Evolutionary conservation across 2,888 invertebrate species (phyloP).

Genomic region (Brenthis ino): DNA sequence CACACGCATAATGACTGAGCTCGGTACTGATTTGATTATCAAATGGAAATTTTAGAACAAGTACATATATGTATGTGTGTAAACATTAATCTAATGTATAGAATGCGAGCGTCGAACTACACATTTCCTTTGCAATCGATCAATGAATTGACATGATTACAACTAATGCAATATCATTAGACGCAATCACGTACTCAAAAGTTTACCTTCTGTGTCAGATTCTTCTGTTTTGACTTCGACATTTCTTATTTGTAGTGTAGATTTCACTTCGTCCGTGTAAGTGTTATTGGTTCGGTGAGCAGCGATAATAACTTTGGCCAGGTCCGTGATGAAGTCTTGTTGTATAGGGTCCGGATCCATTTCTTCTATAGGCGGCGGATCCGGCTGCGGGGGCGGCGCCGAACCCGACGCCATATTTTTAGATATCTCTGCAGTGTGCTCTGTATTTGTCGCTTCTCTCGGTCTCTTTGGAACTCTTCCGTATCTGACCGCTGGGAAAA

Average conservation of each 20-base stretch:
- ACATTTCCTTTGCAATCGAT: conserved; percentile 22
- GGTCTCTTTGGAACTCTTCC: conserved; percentile 97
- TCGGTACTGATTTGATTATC: not conserved
- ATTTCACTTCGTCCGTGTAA: conserved; percentile 92
- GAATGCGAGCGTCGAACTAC: conserved; percentile 15
- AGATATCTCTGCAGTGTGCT: conserved; percentile 51
- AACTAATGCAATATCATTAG: not conserved
- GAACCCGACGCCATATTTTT: conserved; percentile 41
- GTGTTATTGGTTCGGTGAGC: conserved; percentile 95
- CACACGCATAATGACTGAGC: no score
- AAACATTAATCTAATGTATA: conserved; percentile 6
- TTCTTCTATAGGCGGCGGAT: conserved; percentile 42
- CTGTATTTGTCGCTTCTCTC: conserved; percentile 82
- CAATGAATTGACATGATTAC: conserved; percentile 23
- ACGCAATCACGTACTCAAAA: not conserved
- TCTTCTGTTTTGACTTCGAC: conserved; percentile 51
- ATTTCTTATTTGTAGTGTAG: conserved; percentile 47
- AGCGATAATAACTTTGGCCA: conserved; percentile 74
- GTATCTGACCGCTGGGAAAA: conserved; percentile 93
- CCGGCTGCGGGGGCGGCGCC: conserved; percentile 26
- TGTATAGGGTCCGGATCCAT: conserved; percentile 44
- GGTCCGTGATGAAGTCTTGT: conserved; percentile 51
- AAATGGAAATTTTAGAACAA: conserved; percentile 11
- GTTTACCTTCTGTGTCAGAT: conserved; percentile 52
- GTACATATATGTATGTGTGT: not conserved